phyloP scores from a whole-genome alignment of 2,888 invertebrate genomes.

The Orthosia gracilis region DNA sequence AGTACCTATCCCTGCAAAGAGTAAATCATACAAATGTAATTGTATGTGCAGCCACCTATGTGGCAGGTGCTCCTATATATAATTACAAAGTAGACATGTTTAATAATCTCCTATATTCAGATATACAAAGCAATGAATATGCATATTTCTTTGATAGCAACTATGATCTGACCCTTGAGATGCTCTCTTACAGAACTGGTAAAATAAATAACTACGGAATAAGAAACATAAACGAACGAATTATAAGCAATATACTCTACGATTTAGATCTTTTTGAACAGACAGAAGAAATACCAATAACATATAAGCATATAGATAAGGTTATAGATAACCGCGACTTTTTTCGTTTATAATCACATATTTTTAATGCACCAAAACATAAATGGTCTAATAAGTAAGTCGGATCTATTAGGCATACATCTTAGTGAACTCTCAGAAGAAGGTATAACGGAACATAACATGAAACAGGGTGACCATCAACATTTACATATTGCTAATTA shows the following conservation, averaged over 20 bases:
- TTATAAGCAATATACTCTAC: neutral
- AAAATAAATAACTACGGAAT: slow-evolving; percentile 9
- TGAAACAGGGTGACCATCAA: neutral
- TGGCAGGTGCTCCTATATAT: slow-evolving; percentile 8
- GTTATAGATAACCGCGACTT: too few species aligned
- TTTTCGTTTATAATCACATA: too few species aligned
- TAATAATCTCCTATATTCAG: slow-evolving; percentile 5
- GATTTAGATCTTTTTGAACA: neutral
- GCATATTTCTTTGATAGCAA: slow-evolving; percentile 15
- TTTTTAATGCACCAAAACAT: too few species aligned
- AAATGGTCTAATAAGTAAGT: too few species aligned
- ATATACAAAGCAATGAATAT: neutral
- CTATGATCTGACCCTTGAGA: neutral
- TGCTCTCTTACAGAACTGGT: neutral
- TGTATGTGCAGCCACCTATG: slow-evolving; percentile 24
- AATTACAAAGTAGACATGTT: slow-evolving; percentile 18
- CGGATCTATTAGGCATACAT: too few species aligned
- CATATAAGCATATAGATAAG: too few species aligned
- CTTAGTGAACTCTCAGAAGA: neutral
- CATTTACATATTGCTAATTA: neutral
- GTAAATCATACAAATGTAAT: slow-evolving; percentile 20
- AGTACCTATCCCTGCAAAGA: slow-evolving; percentile 4
- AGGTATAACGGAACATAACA: neutral
- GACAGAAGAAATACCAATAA: too few species aligned
- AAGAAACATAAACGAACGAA: neutral